Percentiles rank a stretch among this genome's conserved stretches.
Evolutionary conservation across 2,113 vertebrate species (phyloP).

Genomic region (Paracanthobrama guichenoti): DNA sequence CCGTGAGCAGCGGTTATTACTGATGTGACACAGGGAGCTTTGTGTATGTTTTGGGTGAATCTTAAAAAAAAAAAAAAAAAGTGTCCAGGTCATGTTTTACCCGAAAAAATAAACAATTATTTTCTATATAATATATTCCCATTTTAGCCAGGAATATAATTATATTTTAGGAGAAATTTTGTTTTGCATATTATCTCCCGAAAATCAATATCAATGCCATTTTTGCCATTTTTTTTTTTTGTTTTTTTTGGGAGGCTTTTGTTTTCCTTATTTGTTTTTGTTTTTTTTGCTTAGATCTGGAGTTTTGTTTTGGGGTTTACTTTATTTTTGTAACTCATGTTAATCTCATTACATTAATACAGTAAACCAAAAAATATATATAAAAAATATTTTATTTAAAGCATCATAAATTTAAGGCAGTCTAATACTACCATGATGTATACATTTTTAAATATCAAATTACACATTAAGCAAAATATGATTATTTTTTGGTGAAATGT

Average conservation of each 20-base stretch:
- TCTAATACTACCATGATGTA: background rate
- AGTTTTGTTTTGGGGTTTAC: background rate
- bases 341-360: too few relatives aligned
- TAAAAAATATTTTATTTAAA: background rate
- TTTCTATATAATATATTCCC: background rate
- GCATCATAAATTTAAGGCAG: background rate
- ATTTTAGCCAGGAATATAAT: background rate
- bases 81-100: background rate
- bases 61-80: background rate
- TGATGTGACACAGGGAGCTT: background rate
- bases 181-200: background rate
- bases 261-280: too few relatives aligned
- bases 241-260: background rate
- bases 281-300: background rate
- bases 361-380: background rate
- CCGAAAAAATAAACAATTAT: background rate
- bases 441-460: background rate
- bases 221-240: background rate
- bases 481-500: background rate
- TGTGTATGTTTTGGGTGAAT: constrained; percentile 5
- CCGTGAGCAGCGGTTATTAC: constrained; percentile 13
- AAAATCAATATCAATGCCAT: background rate
- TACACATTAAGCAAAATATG: background rate
- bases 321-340: too few relatives aligned
- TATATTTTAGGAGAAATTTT: background rate